Base-by-base conservation (phyloP, 2,888 invertebrate species). In the Diarsia brunnea region DNA sequence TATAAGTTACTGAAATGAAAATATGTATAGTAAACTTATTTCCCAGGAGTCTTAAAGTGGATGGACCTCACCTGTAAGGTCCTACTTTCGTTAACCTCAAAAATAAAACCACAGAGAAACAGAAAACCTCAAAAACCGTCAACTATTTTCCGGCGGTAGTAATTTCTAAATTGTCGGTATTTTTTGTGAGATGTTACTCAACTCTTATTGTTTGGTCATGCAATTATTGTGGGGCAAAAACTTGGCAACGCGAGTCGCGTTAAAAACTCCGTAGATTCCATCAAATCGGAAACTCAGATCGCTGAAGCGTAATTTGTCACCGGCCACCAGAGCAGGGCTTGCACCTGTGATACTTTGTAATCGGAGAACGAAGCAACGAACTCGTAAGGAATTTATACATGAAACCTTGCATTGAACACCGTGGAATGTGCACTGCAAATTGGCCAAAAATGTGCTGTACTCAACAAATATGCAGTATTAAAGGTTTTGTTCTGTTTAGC, bases 271-370 rank as follows among this genome's bases (percentile, higher is more conserved):
- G 82, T 82, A 87, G 87, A 87, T 87, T 82, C 86, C 87, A 84
- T 82, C 86, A 89, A 90, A 90, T 91, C 88, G 91, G 90, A 91
- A 91, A 89, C 88, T 85, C 86, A 83, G 85, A 82, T 79, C 82
- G 86, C 86, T 84, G 78, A 84, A 85, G 84, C 85, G 87, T 88
- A 88, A 91, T 91, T 90, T 89, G 88, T 89, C 88, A 86, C 86
- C 84, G 81, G 77, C 74, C 79, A 75, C 70, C 74, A 63, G 73
- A 68, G 69, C 69, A 87, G 84, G 87, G 87, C 45, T 82, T n/a
- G n/a, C 85, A 78, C 81, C 69, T 67, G 81, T 49, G 53, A 24
- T 27, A 61, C 58, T 64, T 81, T 77, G 85, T 81, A 84, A 86
- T 5, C 11, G 31, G 31, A 60, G 43, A 43, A 24, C n/a, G 38